Evolutionary conservation across 2,888 invertebrate genomes (phyloP).

Genomic region (Leptura quadrifasciata): DNA sequence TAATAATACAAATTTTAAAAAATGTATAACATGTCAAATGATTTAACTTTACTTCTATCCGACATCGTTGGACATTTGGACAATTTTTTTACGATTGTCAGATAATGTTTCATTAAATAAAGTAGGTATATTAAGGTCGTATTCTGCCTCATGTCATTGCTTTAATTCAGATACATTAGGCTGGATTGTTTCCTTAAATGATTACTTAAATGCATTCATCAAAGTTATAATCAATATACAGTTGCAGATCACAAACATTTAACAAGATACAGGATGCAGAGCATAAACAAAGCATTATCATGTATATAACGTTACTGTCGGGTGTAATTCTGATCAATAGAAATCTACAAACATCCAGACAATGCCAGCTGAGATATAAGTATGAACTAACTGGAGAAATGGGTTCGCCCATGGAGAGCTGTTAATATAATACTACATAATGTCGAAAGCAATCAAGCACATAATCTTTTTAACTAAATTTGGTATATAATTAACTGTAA

Average conservation of each 20-base stretch:
- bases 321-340: not conserved
- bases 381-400: not conserved
- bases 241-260: not conserved
- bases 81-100: no score
- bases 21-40: no score
- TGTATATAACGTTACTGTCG: not conserved
- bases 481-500: not conserved
- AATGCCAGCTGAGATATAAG: not conserved
- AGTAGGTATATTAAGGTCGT: no score
- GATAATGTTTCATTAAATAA: no score
- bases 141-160: no score
- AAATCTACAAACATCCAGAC: slow-evolving; percentile 4
- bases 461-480: not conserved
- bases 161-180: no score
- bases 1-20: no score
- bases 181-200: no score
- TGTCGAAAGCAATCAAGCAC: not conserved
- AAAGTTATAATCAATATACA: not conserved
- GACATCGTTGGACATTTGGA: no score
- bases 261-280: not conserved
- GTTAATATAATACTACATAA: not conserved
- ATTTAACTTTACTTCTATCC: no score
- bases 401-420: not conserved
- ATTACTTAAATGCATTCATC: not conserved
- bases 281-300: not conserved